Base-by-base conservation (phyloP, 2,797 vertebrate genomes). In the Dicrostonyx torquatus region DNA sequence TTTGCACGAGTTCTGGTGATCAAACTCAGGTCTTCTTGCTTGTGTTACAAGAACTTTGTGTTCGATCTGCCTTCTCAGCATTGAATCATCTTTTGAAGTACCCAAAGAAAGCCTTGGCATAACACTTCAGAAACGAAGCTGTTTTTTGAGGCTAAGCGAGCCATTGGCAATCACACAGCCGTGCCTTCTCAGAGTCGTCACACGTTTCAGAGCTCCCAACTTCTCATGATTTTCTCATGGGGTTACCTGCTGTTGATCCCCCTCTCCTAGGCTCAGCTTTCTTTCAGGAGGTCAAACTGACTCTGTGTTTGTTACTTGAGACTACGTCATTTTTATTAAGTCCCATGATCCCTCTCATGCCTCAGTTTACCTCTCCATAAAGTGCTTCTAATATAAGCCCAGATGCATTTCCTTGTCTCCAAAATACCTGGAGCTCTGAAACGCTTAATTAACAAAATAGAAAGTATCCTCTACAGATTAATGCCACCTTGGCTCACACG, bases 401-500 rank as follows among this genome's bases (percentile, higher is more conserved):
- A 40, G 60, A 31, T 31, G 22, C 15, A 60, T 53, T 55, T 58
- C 34, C 20, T 73, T 6, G 60, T 90, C 60, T 90, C 58, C 14
- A 29, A 43, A 50, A 62, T 0, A 1, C 58, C 2, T 3, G 7
- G 77, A 34, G 64, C 22, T 6, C n/a, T 0, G 20, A 60, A 40
- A 53, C 48, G 1, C 31, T 72, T 60, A 14, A 8, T 72, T 60
- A 14, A 8, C 26, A 48, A 80, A 45, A 5, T 6, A 58, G 76
- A 40, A 29, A 60, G 12, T 58, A 31, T 72, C 75, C 55, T 8
- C 40, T 4, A 37, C 3, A 29, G 4, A n/a, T 17, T 1, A 50
- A 43, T 1, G 5, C 26, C 3, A 0, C 12, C 34, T 64, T 10
- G 45, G 37, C 31, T n/a, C 0, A 0, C 2, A 6, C 37, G 14